Evolutionary conservation across 1,140 invertebrate species (phyloP).

Genomic region (Nebria ingens): DNA sequence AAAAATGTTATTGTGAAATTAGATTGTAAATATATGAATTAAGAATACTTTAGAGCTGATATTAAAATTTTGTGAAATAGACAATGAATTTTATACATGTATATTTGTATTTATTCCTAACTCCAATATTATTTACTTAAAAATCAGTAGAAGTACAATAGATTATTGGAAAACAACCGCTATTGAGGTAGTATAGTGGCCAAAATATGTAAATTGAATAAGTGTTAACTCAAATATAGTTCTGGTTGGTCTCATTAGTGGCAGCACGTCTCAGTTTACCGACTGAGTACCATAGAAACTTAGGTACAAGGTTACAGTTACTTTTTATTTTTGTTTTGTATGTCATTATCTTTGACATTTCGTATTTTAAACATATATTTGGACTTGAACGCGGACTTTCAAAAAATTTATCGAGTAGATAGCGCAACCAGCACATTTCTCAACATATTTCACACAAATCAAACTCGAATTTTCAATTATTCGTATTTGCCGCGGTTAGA

Average conservation of each 20-base stretch:
- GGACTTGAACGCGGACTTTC: not conserved
- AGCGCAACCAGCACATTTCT: too few relatives aligned
- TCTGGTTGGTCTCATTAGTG: too few relatives aligned
- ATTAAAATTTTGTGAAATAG: not conserved
- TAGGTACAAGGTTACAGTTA: not conserved
- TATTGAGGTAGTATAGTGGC: too few relatives aligned
- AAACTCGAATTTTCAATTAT: not conserved
- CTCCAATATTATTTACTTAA: not conserved
- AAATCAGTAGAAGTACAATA: too few relatives aligned
- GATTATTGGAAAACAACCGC: too few relatives aligned
- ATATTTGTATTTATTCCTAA: not conserved
- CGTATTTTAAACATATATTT: not conserved
- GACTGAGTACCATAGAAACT: not conserved
- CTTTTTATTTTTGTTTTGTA: conserved; percentile 1
- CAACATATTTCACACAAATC: too few relatives aligned
- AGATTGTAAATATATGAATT: conserved; percentile 1
- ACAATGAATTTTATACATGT: not conserved
- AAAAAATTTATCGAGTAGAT: not conserved
- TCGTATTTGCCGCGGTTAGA: not conserved
- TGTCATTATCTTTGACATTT: not conserved
- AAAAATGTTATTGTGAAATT: conserved; percentile 5
- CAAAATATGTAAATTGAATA: too few relatives aligned
- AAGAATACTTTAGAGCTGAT: not conserved
- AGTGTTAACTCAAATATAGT: too few relatives aligned
- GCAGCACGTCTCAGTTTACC: not conserved